Conservation (phyloP, 1,140 invertebrate species). For the Teleogryllus occipitalis region DNA sequence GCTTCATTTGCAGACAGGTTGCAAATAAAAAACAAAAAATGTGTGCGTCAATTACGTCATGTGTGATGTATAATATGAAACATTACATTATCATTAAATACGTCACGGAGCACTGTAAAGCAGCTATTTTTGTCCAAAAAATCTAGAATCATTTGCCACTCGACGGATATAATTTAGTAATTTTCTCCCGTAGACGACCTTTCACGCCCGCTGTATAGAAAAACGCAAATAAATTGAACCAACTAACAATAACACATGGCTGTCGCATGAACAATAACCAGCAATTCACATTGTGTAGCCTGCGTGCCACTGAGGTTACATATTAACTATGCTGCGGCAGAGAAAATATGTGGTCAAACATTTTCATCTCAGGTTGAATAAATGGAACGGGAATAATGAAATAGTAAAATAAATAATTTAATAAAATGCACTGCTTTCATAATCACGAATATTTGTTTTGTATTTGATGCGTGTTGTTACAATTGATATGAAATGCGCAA, state of each 20-base stretch:
- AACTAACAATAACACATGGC: not conserved
- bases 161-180: too few relatives aligned
- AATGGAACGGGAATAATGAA: not conserved
- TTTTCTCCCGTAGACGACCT: too few relatives aligned
- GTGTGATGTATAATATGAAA: too few relatives aligned
- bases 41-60: too few relatives aligned
- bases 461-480: not conserved
- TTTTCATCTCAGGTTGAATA: not conserved
- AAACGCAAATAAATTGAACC: not conserved
- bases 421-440: slow-evolving; percentile 1
- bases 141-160: too few relatives aligned
- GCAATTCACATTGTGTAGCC: not conserved
- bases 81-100: too few relatives aligned
- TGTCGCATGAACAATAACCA: not conserved
- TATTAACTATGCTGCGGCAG: not conserved
- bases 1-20: too few relatives aligned
- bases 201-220: not conserved
- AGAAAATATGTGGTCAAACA: not conserved
- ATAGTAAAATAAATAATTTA: slow-evolving; percentile 6
- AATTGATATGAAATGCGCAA: not conserved
- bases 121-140: too few relatives aligned
- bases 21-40: too few relatives aligned
- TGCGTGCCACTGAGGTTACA: not conserved
- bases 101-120: too few relatives aligned
- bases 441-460: slow-evolving; percentile 1